These are phyloP conservation scores for Pristionchus entomophagus DNA, from an alignment of 2,888 invertebrate species.

Conservation along the genomic window DNA sequence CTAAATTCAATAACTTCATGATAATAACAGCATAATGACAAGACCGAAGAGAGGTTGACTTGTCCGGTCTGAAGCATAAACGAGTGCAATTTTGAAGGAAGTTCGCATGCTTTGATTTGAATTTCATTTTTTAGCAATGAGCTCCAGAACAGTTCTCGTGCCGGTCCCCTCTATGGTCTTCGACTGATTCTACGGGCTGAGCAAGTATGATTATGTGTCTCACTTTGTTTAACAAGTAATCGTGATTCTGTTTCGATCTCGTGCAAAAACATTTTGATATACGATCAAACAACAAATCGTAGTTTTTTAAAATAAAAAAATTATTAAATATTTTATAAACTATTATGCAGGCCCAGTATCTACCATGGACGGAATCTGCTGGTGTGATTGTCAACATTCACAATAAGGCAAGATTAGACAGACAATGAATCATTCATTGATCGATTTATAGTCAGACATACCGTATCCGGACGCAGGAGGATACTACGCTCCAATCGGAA, in stretches of 20 bases:
- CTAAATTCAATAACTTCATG: too few relatives aligned
- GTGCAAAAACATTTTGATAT: neutral
- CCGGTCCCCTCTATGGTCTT: slow-evolving; percentile 75
- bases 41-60: too few relatives aligned
- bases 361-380: slow-evolving; percentile 74
- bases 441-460: slow-evolving; percentile 11
- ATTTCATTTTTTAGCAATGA: slow-evolving; percentile 1
- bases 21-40: too few relatives aligned
- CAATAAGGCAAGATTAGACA: slow-evolving; percentile 46
- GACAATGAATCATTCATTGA: neutral
- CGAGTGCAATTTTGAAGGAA: too few relatives aligned
- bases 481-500: slow-evolving; percentile 66
- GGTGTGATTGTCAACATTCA: slow-evolving; percentile 76
- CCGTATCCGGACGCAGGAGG: slow-evolving; percentile 64
- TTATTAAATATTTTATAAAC: neutral
- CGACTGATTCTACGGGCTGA: slow-evolving; percentile 55
- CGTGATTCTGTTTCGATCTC: neutral
- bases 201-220: slow-evolving; percentile 34
- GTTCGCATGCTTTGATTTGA: too few relatives aligned
- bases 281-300: neutral
- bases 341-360: slow-evolving; percentile 51
- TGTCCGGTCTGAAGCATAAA: too few relatives aligned
- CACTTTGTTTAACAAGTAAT: too few relatives aligned
- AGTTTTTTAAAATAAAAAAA: neutral
- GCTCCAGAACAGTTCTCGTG: slow-evolving; percentile 51